A percentile compares a stretch with the other conserved stretches of the same genome.
These are phyloP conservation scores for Hypocryptadius cinnamomeus DNA, from an alignment of 2,113 vertebrate species.

Conservation along the genomic window DNA sequence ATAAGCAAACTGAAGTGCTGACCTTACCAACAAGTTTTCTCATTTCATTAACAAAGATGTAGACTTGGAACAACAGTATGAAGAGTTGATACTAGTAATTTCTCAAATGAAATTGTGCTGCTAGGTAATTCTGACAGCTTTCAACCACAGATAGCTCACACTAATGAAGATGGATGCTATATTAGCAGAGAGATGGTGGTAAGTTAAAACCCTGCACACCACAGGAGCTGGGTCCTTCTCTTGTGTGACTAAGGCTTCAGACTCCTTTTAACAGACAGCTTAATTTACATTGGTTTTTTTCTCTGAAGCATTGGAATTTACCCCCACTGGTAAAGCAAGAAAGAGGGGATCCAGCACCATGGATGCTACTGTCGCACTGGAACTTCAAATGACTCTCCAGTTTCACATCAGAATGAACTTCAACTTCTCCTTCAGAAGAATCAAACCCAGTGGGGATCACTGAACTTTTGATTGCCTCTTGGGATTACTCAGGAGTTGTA, in stretches of 20 bases:
- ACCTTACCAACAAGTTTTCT: background rate
- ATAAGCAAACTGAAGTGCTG: background rate
- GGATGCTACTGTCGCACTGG: background rate
- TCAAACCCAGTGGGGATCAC: background rate
- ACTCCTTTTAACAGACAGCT: background rate
- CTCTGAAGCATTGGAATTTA: background rate
- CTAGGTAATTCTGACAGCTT: constrained; percentile 40
- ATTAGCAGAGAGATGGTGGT: background rate
- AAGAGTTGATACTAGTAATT: constrained; percentile 26
- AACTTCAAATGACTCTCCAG: background rate
- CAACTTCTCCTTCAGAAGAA: background rate
- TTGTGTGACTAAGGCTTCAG: background rate
- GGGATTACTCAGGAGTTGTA: background rate
- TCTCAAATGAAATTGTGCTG: constrained; percentile 32
- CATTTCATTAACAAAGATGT: background rate
- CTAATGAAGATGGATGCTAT: constrained; percentile 45
- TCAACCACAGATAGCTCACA: constrained; percentile 3
- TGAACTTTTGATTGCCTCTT: background rate
- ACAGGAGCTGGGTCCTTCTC: background rate
- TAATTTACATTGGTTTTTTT: background rate
- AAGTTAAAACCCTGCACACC: background rate
- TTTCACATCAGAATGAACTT: background rate
- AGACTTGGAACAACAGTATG: background rate
- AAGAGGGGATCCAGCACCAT: background rate
- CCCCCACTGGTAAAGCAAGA: background rate